Conservation (phyloP, 2,113 vertebrate species). For the Pelobates fuscus region DNA sequence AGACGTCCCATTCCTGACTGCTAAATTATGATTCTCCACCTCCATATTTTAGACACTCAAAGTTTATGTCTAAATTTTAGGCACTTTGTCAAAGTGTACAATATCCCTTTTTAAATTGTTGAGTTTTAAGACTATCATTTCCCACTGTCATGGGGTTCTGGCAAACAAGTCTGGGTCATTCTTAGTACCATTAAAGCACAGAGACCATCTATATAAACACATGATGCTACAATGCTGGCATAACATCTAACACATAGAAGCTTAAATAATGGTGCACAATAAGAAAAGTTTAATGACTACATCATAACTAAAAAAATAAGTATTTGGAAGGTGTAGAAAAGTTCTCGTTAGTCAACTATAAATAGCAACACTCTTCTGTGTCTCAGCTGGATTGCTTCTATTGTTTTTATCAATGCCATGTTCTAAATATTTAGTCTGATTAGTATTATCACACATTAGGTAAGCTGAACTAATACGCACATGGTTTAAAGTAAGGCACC, state of each 20-base stretch:
- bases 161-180: slow-evolving; percentile 51
- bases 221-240: slow-evolving; percentile 42
- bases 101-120: slow-evolving; percentile 64
- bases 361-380: too few species aligned
- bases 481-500: too few species aligned
- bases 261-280: background rate
- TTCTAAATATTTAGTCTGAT: too few species aligned
- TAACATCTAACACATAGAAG: background rate
- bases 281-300: background rate
- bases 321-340: too few species aligned
- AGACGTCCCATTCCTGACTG: slow-evolving; percentile 76
- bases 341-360: too few species aligned
- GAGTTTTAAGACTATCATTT: slow-evolving; percentile 58
- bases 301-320: background rate
- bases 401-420: too few species aligned
- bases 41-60: slow-evolving; percentile 68
- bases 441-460: too few species aligned
- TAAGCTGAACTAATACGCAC: too few species aligned
- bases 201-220: slow-evolving; percentile 53
- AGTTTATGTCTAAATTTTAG: slow-evolving; percentile 69
- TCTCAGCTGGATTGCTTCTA: too few species aligned
- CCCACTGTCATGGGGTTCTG: slow-evolving; percentile 58
- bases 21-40: slow-evolving; percentile 79
- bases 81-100: slow-evolving; percentile 71
- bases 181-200: slow-evolving; percentile 51